Base-by-base conservation (phyloP, 1,140 invertebrate genomes). In the Aphis gossypii region DNA sequence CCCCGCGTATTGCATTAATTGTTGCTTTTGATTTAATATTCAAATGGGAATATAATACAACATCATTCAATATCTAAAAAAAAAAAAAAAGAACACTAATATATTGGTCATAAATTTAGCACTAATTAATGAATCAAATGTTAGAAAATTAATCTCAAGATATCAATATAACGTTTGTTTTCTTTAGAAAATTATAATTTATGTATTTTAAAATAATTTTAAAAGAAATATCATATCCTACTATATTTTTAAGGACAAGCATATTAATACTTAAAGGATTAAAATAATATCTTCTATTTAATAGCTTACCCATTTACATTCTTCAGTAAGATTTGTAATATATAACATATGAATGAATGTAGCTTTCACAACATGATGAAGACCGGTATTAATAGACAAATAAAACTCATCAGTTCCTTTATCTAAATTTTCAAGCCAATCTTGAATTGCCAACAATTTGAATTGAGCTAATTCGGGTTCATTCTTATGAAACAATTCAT, bases 381-480 rank as follows among this genome's bases (percentile, higher is more conserved):
- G 46, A 23, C 91, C 76, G 51, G n/a, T 84, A 25, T 92, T 92
- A 92, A 92, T 92, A 18, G 91, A 92, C 23, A 51, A 38, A 83
- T 92, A 92, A 92, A 92, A 92, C 21, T 84, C 91, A 54, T 92
- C 91, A 84, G n/a, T 38, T 41, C 91, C 35, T 41, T 38, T 54
- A 92, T 92, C 91, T 38, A 92, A 60, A 41, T 92, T 76, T 84
- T 92, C 91, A 84, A 92, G 91, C 91, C 91, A 92, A 54, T 84
- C 84, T 7, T 76, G 76, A 84, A 92, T 92, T 41, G 84, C 76
- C 14, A 84, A 92, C 48, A 92, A 54, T 54, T 92, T 92, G n/a
- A 84, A 35, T 83, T 84, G 76, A 21, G 76, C 91, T 41, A 54
- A 25, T 54, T 92, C 48, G 7, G 68, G 0, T 6, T 92, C 9